A percentile compares a stretch with the other conserved stretches of the same genome.
These are phyloP conservation scores for Hystrix cristata DNA, from an alignment of 2,113 vertebrate genomes.

Conservation along the genomic window DNA sequence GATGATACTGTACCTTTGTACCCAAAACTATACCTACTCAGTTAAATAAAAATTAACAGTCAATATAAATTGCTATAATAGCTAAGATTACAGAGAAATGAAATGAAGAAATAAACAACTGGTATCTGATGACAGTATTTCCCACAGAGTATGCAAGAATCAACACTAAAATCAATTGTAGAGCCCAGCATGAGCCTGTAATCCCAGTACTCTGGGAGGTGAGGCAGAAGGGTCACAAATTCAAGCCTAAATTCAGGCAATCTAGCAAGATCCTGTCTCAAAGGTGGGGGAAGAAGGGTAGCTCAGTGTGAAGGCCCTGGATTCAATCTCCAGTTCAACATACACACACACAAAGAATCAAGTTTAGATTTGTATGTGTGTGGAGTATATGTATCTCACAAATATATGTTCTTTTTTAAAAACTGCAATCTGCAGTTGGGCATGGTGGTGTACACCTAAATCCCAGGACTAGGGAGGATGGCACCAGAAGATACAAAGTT, in stretches of 20 bases:
- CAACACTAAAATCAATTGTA: slow-evolving; percentile 30
- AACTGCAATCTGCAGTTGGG: not conserved
- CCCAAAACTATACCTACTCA: not conserved
- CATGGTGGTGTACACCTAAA: not conserved
- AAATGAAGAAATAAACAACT: slow-evolving; percentile 49
- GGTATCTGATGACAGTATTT: not conserved
- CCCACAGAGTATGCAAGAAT: slow-evolving; percentile 2
- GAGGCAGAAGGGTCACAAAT: not conserved
- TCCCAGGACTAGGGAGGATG: not conserved
- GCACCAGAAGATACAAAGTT: too few species aligned
- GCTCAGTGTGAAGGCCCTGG: not conserved
- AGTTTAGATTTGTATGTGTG: not conserved
- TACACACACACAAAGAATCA: not conserved
- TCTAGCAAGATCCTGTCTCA: not conserved
- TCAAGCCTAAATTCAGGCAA: not conserved
- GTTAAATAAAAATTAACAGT: slow-evolving; percentile 30
- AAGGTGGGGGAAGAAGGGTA: not conserved
- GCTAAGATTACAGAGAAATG: not conserved
- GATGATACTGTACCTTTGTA: not conserved
- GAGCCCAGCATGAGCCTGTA: not conserved
- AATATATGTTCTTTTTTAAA: slow-evolving; percentile 23
- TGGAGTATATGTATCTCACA: not conserved
- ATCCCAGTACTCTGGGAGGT: not conserved
- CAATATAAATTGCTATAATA: not conserved
- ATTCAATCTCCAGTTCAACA: not conserved